Conservation (phyloP, 2,797 vertebrate genomes). For the Mico argentatus region DNA sequence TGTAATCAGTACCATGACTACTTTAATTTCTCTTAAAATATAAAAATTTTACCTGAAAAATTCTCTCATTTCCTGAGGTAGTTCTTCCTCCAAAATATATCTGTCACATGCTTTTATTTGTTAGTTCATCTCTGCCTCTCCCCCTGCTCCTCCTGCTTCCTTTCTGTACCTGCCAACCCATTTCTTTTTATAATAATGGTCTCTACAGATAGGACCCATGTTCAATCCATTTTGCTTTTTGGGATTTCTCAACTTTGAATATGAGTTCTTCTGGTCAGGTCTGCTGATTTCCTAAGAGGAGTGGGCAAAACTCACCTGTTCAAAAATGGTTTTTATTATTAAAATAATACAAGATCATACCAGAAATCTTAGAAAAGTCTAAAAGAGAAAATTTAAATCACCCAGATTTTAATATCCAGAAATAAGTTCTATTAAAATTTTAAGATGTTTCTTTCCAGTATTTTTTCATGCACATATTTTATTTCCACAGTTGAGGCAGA, state of each 20-base stretch:
- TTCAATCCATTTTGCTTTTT: not conserved
- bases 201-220: not conserved
- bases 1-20: not conserved
- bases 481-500: not conserved
- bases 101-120: not conserved
- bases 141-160: not conserved
- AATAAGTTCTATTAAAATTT: conserved; percentile 7
- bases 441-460: not conserved
- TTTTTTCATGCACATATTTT: not conserved
- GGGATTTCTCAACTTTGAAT: not conserved
- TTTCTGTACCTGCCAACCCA: not conserved
- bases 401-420: not conserved
- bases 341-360: not conserved
- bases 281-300: not conserved
- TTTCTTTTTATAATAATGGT: not conserved
- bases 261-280: not conserved
- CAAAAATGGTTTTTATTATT: not conserved
- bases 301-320: not conserved
- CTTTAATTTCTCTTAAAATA: conserved; percentile 9
- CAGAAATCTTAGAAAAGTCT: not conserved
- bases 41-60: not conserved
- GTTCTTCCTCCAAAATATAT: not conserved
- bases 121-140: not conserved
- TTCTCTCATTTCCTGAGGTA: not conserved
- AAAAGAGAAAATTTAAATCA: conserved; percentile 21